phyloP scores from a whole-genome alignment of 2,797 vertebrate genomes.

The Ciconia nigra region DNA sequence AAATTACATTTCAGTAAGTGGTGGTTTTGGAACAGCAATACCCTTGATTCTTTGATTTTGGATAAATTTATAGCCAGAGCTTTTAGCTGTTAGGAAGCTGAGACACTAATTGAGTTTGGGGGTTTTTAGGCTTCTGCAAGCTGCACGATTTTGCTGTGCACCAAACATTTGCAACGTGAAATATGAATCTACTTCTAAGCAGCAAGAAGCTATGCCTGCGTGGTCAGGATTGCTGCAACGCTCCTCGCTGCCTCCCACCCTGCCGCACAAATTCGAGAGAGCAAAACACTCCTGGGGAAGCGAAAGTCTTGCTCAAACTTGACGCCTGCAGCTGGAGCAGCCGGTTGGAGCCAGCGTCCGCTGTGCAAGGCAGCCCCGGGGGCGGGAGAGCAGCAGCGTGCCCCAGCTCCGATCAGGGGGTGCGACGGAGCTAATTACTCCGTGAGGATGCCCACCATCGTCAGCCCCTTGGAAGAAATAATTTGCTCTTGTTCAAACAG shows the following conservation, averaged over 20 bases:
- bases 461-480: neutral
- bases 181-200: neutral
- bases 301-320: neutral
- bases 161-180: accelerated
- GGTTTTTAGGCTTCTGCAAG: neutral
- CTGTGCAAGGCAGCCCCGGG: neutral
- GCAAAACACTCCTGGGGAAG: neutral
- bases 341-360: neutral
- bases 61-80: neutral
- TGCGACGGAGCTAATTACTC: neutral
- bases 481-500: neutral
- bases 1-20: neutral
- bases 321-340: neutral
- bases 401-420: neutral
- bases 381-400: neutral
- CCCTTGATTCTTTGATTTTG: neutral
- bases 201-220: neutral
- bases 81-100: neutral
- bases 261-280: neutral
- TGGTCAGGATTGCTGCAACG: neutral
- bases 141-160: accelerated
- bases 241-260: neutral
- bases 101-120: neutral
- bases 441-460: accelerated
- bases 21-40: neutral